Evolutionary conservation across 2,797 vertebrate species (phyloP).

Genomic region (Catamblyrhynchus diadema): DNA sequence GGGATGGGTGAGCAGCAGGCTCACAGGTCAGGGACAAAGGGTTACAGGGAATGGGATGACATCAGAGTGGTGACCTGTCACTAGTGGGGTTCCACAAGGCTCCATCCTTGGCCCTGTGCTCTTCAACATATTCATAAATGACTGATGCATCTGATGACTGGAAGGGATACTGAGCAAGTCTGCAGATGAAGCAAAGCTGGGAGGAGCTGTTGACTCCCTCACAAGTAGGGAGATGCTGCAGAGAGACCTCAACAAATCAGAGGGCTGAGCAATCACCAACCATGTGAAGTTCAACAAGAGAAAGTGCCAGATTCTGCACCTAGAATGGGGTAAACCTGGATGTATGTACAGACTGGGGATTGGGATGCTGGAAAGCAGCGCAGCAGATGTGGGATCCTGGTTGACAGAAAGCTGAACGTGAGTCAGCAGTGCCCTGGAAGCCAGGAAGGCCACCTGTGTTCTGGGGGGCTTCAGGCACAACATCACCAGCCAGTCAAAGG

Average conservation of each 20-base stretch:
- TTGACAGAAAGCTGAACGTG: accelerated
- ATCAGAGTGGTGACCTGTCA: neutral
- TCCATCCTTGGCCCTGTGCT: accelerated
- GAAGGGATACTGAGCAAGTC: accelerated
- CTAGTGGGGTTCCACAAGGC: neutral
- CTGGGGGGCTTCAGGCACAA: accelerated
- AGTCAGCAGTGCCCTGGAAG: neutral
- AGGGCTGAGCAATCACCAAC: neutral
- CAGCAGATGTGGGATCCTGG: neutral
- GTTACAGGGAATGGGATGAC: neutral
- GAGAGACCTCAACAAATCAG: neutral
- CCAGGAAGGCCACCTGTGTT: accelerated
- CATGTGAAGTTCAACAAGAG: accelerated
- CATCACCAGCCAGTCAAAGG: neutral
- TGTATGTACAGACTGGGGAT: neutral
- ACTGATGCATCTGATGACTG: neutral
- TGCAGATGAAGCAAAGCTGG: neutral
- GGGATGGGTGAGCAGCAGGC: neutral
- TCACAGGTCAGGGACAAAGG: accelerated
- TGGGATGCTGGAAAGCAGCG: neutral
- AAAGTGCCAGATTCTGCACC: neutral
- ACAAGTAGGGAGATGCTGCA: too few species aligned
- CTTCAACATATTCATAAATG: accelerated
- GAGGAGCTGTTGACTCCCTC: neutral
- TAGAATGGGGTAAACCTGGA: too few species aligned